phyloP scores from a whole-genome alignment of 1,140 invertebrate genomes.

The Chionoecetes opilio region DNA sequence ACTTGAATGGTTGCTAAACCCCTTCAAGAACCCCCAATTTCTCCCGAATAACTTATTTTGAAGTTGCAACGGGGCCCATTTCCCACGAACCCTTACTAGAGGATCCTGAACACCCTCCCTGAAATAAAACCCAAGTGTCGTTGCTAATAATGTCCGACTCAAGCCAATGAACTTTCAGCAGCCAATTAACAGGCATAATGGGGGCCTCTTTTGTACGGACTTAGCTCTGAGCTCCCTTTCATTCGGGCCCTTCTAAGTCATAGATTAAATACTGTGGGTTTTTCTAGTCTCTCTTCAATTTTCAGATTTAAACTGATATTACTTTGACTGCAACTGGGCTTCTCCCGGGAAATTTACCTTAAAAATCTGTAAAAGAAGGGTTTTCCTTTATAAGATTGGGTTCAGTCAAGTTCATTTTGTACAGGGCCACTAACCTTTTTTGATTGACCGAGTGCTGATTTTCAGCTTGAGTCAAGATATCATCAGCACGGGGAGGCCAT shows the following conservation, averaged over 20 bases:
- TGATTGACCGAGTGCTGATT: not conserved
- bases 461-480: constrained; percentile 74
- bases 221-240: constrained; percentile 75
- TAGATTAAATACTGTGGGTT: constrained; percentile 34
- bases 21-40: constrained; percentile 41
- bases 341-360: not conserved
- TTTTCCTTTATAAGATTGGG: constrained; percentile 51
- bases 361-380: constrained; percentile 7
- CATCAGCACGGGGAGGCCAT: constrained; percentile 60
- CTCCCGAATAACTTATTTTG: constrained; percentile 58
- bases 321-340: not conserved
- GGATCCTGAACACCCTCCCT: constrained; percentile 68
- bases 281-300: constrained; percentile 59
- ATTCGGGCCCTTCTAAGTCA: constrained; percentile 60
- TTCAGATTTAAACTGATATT: not conserved
- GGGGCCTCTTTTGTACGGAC: constrained; percentile 45
- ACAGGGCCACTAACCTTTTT: constrained; percentile 43
- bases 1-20: constrained; percentile 9
- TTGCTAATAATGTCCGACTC: constrained; percentile 70
- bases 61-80: constrained; percentile 12
- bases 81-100: not conserved
- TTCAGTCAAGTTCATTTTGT: constrained; percentile 69
- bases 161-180: constrained; percentile 56
- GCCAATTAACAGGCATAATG: constrained; percentile 52
- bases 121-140: constrained; percentile 68